Percentiles rank a stretch among this genome's conserved stretches.
phyloP scores from a whole-genome alignment of 2,113 vertebrate genomes.

The Heterotis niloticus region DNA sequence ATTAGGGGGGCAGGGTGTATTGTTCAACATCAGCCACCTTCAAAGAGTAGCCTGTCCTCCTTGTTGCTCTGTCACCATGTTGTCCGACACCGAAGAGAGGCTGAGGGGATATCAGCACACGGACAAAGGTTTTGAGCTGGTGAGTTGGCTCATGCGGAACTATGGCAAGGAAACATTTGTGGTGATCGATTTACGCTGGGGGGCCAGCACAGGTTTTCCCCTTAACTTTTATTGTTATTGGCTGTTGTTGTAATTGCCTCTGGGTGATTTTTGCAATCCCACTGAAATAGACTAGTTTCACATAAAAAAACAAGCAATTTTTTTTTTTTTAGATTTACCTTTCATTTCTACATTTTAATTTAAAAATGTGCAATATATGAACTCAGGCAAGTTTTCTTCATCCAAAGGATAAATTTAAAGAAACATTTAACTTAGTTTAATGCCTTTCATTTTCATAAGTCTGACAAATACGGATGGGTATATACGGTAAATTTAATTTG shows the following conservation, averaged over 20 bases:
- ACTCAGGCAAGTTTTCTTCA: background rate
- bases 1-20: slow-evolving; percentile 2
- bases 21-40: slow-evolving; percentile 5
- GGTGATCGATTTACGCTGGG: too few species aligned
- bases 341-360: background rate
- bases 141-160: background rate
- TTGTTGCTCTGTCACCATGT: background rate
- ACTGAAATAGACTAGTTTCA: background rate
- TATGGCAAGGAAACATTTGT: background rate
- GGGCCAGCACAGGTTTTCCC: background rate
- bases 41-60: background rate
- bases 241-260: slow-evolving; percentile 19
- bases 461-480: too few species aligned
- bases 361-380: slow-evolving; percentile 1
- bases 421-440: too few species aligned
- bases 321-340: background rate
- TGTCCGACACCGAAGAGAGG: background rate
- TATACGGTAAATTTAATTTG: too few species aligned
- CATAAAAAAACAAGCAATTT: background rate
- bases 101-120: background rate
- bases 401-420: background rate
- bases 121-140: background rate
- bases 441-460: too few species aligned
- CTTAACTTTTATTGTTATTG: background rate
- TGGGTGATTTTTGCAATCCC: background rate